A percentile compares a stretch with the other conserved stretches of the same genome.
These are phyloP conservation scores for Danionella cerebrum DNA, from an alignment of 2,113 vertebrate genomes.

Conservation along the genomic window DNA sequence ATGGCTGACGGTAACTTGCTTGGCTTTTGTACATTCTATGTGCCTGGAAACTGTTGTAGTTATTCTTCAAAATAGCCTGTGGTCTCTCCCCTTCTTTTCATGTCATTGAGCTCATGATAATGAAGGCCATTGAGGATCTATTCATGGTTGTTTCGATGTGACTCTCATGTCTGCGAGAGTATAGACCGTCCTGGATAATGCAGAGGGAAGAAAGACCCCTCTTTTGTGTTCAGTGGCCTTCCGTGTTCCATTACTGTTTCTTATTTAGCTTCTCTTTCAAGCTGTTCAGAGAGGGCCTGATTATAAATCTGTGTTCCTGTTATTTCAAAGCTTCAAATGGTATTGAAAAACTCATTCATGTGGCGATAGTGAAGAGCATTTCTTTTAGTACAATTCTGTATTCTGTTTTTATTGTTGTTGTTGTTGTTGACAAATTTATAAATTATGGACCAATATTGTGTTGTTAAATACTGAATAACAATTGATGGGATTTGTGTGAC, in stretches of 20 bases:
- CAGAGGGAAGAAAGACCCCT: neutral
- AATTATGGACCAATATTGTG: no score
- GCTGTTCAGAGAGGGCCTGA: neutral
- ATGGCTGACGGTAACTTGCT: no score
- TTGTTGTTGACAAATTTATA: no score
- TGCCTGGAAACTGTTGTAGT: neutral
- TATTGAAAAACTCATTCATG: no score
- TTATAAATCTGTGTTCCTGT: neutral
- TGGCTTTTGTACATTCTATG: neutral
- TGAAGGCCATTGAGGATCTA: neutral
- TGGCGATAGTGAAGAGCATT: no score
- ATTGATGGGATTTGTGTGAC: no score
- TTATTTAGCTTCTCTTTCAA: slow-evolving; percentile 6
- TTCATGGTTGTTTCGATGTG: neutral
- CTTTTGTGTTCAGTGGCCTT: slow-evolving; percentile 10
- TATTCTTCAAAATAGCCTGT: neutral
- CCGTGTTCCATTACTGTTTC: slow-evolving; percentile 20
- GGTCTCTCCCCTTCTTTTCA: neutral
- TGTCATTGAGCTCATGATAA: neutral
- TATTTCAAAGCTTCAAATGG: no score
- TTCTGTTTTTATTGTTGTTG: no score
- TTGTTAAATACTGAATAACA: no score
- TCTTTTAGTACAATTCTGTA: no score
- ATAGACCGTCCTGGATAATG: slow-evolving; percentile 1
- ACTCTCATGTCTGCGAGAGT: neutral